Base-by-base conservation (phyloP, 2,888 invertebrate species). In the Harpalus rubripes region DNA sequence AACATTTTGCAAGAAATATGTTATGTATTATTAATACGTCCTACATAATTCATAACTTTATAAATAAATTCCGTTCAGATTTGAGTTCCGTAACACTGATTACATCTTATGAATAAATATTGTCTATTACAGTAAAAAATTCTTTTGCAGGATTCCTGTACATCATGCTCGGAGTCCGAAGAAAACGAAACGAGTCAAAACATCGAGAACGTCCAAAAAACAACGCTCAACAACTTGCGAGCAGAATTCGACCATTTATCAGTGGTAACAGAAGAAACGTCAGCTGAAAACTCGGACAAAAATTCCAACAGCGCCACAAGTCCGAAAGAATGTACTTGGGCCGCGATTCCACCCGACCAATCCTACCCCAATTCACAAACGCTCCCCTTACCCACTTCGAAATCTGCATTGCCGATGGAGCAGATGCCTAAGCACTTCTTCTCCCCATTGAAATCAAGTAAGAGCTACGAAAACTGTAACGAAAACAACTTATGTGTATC, bases 221-320 rank as follows among this genome's bases (percentile, higher is more conserved):
- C 91, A 59, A 91, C 92, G 90, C 87, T 92, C 89, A 90, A 93
- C 90, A 91, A 92, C 90, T 88, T 93, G 88, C 88, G 91, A 88
- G 91, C 94, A 88, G 92, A 93, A 89, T 96, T 95, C 91, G 95
- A 96, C 90, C 95, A 95, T 89, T 92, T 96, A 74, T 95, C 95
- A 85, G 94, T 96, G 26, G 96, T 96, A 65, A 95, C 95, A 6
- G 96, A 96, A 89, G 96, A 96, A 88, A 94, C 93, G 18, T 91
- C 91, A 4, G 89, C 90, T 39, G 91, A 91, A 86, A 91, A 91
- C 85, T 91, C 91, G 8, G 91, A 91, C 61, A 89, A 88, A 85
- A 90, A 88, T 85, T 90, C 90, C 7, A 87, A 88, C 81, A 84
- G 83, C 59, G 32, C 65, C 15, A 83, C 86, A 0, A 88, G 89